Conservation (phyloP, 2,797 vertebrate species). For the Jordanella pulchra region DNA sequence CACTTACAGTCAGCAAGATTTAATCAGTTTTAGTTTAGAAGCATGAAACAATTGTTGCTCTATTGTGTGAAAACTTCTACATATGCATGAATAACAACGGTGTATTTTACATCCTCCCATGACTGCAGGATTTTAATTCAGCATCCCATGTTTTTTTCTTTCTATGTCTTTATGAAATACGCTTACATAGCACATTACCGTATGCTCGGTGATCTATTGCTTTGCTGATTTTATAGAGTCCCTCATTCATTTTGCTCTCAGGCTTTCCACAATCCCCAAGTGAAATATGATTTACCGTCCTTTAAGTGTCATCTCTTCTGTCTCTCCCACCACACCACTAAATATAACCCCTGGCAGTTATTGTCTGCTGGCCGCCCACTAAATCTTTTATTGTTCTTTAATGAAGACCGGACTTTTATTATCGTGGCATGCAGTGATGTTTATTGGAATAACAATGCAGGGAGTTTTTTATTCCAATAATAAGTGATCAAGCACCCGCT, state of each 20-base stretch:
- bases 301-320: slow-evolving; percentile 51
- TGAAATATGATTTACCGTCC: slow-evolving; percentile 72
- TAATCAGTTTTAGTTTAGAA: neutral
- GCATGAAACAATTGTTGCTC: neutral
- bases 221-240: slow-evolving; percentile 53
- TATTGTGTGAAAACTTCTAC: neutral
- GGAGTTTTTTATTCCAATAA: slow-evolving; percentile 38
- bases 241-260: slow-evolving; percentile 76
- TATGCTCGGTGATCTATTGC: slow-evolving; percentile 72
- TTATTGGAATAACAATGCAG: slow-evolving; percentile 42
- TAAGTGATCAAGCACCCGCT: slow-evolving; percentile 31
- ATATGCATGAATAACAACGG: neutral
- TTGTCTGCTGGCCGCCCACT: slow-evolving; percentile 47
- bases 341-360: slow-evolving; percentile 71
- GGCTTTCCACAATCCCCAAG: slow-evolving; percentile 56
- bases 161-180: slow-evolving; percentile 60
- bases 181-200: slow-evolving; percentile 66
- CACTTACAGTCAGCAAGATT: neutral
- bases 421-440: slow-evolving; percentile 39
- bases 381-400: slow-evolving; percentile 62
- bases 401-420: slow-evolving; percentile 50
- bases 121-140: slow-evolving; percentile 6
- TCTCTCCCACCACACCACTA: slow-evolving; percentile 61
- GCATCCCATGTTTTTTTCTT: slow-evolving; percentile 39
- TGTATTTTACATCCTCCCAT: neutral